These are phyloP conservation scores for Rhizomys pruinosus DNA, from an alignment of 2,113 vertebrate genomes.

Conservation along the genomic window DNA sequence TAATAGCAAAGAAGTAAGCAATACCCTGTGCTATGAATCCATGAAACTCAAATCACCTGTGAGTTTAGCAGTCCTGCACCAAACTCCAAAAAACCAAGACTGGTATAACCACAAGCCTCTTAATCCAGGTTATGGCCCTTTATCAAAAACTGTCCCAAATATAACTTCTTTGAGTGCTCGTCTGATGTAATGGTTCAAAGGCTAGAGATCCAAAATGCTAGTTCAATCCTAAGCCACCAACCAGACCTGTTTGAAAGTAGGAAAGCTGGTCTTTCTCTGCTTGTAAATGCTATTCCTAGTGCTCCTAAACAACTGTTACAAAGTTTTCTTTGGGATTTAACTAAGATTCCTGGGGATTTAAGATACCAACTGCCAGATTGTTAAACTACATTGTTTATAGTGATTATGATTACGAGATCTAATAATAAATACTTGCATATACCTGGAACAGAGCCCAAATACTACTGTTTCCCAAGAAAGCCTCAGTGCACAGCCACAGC, in stretches of 20 bases:
- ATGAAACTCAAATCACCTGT: constrained; percentile 59
- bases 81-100: constrained; percentile 30
- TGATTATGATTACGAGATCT: constrained; percentile 79
- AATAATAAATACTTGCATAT: constrained; percentile 79
- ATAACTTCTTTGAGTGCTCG: constrained; percentile 60
- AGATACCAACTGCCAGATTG: constrained; percentile 70
- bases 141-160: constrained; percentile 51
- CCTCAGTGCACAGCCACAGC: constrained; percentile 51
- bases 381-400: constrained; percentile 80
- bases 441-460: constrained; percentile 70
- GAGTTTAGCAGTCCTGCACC: background rate
- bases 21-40: background rate
- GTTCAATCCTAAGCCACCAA: constrained; percentile 34
- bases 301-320: constrained; percentile 68
- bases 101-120: constrained; percentile 27
- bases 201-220: background rate
- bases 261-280: constrained; percentile 61
- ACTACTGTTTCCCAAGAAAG: constrained; percentile 76
- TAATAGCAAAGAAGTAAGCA: constrained; percentile 5
- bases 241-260: constrained; percentile 52
- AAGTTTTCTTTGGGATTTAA: constrained; percentile 77
- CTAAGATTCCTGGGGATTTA: constrained; percentile 78
- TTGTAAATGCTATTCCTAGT: constrained; percentile 57
- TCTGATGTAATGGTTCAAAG: constrained; percentile 64
- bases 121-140: constrained; percentile 58